A percentile compares a stretch with the other conserved stretches of the same genome.
These are phyloP conservation scores for Erpornis zantholeuca DNA, from an alignment of 2,113 vertebrate species.

Conservation along the genomic window DNA sequence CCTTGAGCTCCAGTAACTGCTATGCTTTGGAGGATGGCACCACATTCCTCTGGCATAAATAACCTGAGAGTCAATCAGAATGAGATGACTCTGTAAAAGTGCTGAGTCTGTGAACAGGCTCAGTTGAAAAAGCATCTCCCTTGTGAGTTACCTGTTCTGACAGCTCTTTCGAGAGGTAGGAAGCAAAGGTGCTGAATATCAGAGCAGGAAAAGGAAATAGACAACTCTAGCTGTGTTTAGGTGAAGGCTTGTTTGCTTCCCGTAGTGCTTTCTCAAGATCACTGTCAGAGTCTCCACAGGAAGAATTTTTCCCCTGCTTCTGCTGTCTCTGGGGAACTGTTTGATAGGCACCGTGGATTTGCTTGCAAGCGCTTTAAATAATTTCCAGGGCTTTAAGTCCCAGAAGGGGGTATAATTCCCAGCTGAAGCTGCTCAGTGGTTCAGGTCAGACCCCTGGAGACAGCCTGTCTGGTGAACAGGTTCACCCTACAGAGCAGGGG, in stretches of 20 bases:
- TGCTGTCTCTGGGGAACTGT: constrained; percentile 11
- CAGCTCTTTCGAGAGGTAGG: background rate
- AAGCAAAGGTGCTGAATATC: constrained; percentile 14
- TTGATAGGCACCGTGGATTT: constrained; percentile 54
- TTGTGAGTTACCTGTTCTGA: background rate
- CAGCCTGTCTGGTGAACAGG: background rate
- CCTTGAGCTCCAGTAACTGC: background rate
- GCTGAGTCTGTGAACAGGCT: background rate
- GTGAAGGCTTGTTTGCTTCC: constrained; percentile 36
- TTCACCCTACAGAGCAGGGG: background rate
- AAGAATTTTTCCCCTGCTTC: background rate
- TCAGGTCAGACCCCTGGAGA: constrained; percentile 22
- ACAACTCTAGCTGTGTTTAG: constrained; percentile 27
- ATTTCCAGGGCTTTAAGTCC: constrained; percentile 46
- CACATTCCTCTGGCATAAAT: background rate
- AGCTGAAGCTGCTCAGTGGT: background rate
- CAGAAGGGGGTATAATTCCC: constrained; percentile 29
- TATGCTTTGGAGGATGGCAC: background rate
- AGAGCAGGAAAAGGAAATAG: constrained; percentile 15
- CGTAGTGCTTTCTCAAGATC: constrained; percentile 17
- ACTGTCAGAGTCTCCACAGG: constrained; percentile 4
- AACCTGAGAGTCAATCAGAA: background rate
- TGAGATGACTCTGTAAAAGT: background rate
- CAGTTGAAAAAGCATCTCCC: background rate
- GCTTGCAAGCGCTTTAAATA: constrained; percentile 56